phyloP scores from a whole-genome alignment of 2,797 vertebrate species.

The Cottoperca gobio region DNA sequence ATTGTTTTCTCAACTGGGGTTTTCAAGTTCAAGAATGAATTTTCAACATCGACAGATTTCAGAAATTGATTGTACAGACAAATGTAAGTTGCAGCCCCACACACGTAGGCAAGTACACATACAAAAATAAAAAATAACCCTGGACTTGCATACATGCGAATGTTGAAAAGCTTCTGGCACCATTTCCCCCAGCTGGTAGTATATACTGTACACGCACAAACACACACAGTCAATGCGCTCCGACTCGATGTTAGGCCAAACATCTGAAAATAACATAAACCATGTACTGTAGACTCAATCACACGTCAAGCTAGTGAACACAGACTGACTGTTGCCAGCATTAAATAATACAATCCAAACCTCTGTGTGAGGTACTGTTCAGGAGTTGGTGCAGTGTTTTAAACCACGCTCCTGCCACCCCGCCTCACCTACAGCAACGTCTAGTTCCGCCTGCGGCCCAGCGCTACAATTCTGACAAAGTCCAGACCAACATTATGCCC shows the following conservation, averaged over 20 bases:
- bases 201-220: not conserved
- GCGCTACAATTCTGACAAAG: constrained; percentile 30
- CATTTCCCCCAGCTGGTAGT: not conserved
- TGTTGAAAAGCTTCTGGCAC: constrained; percentile 2
- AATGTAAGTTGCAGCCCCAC: too few relatives aligned
- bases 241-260: constrained; percentile 13
- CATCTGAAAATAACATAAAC: constrained; percentile 37
- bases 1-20: too few relatives aligned
- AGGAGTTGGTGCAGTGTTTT: not conserved
- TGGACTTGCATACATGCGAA: not conserved
- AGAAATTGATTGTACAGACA: too few relatives aligned
- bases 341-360: constrained; percentile 12
- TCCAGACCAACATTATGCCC: constrained; percentile 38
- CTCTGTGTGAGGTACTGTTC: constrained; percentile 28
- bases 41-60: too few relatives aligned
- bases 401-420: constrained; percentile 18
- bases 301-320: constrained; percentile 14
- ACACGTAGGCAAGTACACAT: too few relatives aligned
- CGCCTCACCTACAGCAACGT: constrained; percentile 12
- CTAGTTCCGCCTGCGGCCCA: constrained; percentile 41
- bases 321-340: constrained; percentile 25
- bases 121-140: not conserved
- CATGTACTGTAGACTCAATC: constrained; percentile 28
- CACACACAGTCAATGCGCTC: not conserved
- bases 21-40: too few relatives aligned